A percentile compares a stretch with the other conserved stretches of the same genome.
Conservation (phyloP, 1,140 invertebrate species). For the Euura lappo region DNA sequence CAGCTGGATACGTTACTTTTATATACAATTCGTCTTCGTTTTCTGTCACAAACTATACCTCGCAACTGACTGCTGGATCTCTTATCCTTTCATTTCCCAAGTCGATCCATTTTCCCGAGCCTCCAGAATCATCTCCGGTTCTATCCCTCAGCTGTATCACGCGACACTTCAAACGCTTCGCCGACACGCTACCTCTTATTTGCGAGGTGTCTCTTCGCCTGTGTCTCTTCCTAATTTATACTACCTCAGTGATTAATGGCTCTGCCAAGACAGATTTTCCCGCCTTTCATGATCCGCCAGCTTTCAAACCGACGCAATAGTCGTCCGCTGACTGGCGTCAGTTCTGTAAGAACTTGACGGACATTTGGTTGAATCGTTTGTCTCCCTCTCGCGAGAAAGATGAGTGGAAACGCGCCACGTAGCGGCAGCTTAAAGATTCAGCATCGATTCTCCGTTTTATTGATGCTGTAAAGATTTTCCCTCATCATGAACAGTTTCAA, state of each 20-base stretch:
- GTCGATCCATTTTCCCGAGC: neutral
- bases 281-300: neutral
- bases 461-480: no score
- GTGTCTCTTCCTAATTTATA: neutral
- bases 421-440: no score
- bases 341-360: no score
- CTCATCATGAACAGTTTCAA: no score
- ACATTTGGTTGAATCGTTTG: no score
- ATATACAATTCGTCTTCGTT: neutral
- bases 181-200: neutral
- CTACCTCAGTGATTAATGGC: neutral
- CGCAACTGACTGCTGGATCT: neutral
- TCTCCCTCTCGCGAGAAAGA: no score
- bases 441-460: no score
- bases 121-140: conserved; percentile 4
- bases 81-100: conserved; percentile 7
- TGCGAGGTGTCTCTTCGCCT: neutral
- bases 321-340: no score
- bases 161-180: conserved; percentile 1
- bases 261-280: neutral
- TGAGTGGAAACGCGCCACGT: no score
- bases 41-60: neutral
- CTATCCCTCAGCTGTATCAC: neutral
- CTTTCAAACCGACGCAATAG: no score
- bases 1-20: neutral